These are phyloP conservation scores for Xyliphius kryptos DNA, from an alignment of 2,113 vertebrate genomes.

Conservation along the genomic window DNA sequence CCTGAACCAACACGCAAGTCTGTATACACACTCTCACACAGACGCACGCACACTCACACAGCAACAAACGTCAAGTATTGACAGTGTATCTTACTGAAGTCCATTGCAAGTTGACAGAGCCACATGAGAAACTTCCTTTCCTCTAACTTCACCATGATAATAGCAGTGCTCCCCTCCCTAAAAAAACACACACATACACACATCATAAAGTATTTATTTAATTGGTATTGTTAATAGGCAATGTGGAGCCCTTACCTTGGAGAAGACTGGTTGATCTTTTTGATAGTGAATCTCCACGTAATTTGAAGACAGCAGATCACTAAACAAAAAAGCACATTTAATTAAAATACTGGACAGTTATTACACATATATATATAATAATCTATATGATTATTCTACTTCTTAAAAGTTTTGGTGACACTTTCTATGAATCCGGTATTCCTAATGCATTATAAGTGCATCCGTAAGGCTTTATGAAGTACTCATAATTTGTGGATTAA, in stretches of 20 bases:
- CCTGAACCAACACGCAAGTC: conserved; percentile 8
- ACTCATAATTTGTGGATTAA: too few species aligned
- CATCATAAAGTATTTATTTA: background rate
- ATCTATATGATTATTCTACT: too few species aligned
- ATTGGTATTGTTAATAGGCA: background rate
- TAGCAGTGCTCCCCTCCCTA: conserved; percentile 97
- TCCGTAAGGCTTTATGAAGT: too few species aligned
- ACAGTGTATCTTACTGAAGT: conserved; percentile 79
- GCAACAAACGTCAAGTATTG: background rate
- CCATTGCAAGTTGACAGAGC: conserved; percentile 95
- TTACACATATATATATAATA: too few species aligned
- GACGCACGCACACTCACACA: conserved; percentile 8
- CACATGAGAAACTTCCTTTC: conserved; percentile 73
- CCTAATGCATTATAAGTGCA: too few species aligned
- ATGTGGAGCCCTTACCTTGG: conserved; percentile 93
- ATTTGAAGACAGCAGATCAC: conserved; percentile 88
- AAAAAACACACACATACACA: conserved; percentile 26
- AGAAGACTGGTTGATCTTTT: conserved; percentile 77
- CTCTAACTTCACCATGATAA: conserved; percentile 90
- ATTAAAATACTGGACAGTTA: too few species aligned
- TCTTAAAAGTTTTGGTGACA: too few species aligned
- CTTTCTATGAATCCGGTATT: too few species aligned
- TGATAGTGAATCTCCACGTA: conserved; percentile 96
- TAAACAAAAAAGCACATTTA: too few species aligned
- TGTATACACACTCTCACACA: conserved; percentile 9